Base-by-base conservation (phyloP, 2,888 invertebrate genomes). In the Athetis lepigone region DNA sequence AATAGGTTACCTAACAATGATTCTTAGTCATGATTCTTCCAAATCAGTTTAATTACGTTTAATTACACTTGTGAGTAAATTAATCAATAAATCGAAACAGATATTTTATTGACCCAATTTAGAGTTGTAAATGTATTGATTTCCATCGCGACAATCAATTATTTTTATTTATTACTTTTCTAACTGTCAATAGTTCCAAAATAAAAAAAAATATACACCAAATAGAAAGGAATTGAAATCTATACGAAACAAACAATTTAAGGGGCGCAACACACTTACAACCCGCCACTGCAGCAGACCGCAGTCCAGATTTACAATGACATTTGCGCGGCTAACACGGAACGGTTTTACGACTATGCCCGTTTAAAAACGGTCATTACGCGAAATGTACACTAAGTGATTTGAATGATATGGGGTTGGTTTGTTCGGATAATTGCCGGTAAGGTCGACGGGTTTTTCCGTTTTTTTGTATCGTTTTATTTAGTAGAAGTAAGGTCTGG, bases 341-440 rank as follows among this genome's bases (percentile, higher is more conserved):
- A 43, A 47, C 69, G 49, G 46, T 72, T 75, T n/a, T 72, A 77
- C 65, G 51, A 50, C 39, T 57, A 13, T 2, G 33, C 55, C 9
- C 70, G 54, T 63, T 75, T 63, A 65, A 56, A 77, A 78, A 60
- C 62, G 62, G 71, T 56, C 72, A 76, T 75, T 70, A 77, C 50
- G 45, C 49, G 59, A 79, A 72, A 75, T 58, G 60, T 70, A 51
- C 60, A 56, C 61, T 67, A 64, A 75, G 67, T 67, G 58, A 64
- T 58, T 66, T 27, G 49, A 25, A 46, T 40, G 40, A 63, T 61
- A 77, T 49, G 39, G 36, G 27, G 33, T 39, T 29, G 39, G 50
- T 45, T 59, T 60, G 21, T 63, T 18, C 39, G 51, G 13, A 40
- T 36, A 58, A 52, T 56, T 13, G 43, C 39, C 54, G 66, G 29